Percentiles rank a stretch among this genome's conserved stretches.
Evolutionary conservation across 1,140 invertebrate genomes (phyloP).

Genomic region (Aricia agestis): DNA sequence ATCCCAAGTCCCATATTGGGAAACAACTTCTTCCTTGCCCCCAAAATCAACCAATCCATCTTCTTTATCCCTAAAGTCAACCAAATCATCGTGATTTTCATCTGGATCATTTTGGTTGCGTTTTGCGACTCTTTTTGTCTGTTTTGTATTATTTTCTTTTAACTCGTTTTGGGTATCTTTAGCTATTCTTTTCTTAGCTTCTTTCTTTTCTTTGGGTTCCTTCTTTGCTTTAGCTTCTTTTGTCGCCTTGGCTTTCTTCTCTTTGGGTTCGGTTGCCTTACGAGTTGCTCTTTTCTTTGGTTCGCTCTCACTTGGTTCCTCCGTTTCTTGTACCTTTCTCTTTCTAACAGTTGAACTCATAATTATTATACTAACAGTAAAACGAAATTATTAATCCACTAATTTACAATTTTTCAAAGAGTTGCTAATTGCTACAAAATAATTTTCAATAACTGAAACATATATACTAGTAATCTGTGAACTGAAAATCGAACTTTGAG

Average conservation of each 20-base stretch:
- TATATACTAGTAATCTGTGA: too few species aligned
- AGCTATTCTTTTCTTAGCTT: not conserved
- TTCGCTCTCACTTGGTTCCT: constrained; percentile 21
- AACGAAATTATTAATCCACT: too few species aligned
- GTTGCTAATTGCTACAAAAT: too few species aligned
- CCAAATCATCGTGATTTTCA: constrained; percentile 21
- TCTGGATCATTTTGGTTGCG: constrained; percentile 17
- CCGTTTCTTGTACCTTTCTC: constrained; percentile 32
- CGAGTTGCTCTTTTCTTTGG: constrained; percentile 22
- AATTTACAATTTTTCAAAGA: too few species aligned
- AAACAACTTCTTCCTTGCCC: constrained; percentile 19
- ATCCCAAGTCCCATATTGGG: constrained; percentile 41
- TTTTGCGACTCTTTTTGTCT: constrained; percentile 9
- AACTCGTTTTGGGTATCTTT: too few species aligned
- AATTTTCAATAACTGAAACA: too few species aligned
- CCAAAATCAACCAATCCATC: not conserved
- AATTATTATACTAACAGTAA: not conserved
- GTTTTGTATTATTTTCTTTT: too few species aligned
- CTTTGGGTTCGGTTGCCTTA: constrained; percentile 17
- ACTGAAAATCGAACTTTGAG: too few species aligned
- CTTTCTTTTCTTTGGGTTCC: constrained; percentile 19
- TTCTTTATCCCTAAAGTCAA: constrained; percentile 9
- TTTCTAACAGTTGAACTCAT: constrained; percentile 25
- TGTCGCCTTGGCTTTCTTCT: constrained; percentile 19
- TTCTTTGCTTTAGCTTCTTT: constrained; percentile 19